Percentiles rank a stretch among this genome's conserved stretches.
These are phyloP conservation scores for Galerucella nymphaeae DNA, from an alignment of 2,888 invertebrate species.

Conservation along the genomic window DNA sequence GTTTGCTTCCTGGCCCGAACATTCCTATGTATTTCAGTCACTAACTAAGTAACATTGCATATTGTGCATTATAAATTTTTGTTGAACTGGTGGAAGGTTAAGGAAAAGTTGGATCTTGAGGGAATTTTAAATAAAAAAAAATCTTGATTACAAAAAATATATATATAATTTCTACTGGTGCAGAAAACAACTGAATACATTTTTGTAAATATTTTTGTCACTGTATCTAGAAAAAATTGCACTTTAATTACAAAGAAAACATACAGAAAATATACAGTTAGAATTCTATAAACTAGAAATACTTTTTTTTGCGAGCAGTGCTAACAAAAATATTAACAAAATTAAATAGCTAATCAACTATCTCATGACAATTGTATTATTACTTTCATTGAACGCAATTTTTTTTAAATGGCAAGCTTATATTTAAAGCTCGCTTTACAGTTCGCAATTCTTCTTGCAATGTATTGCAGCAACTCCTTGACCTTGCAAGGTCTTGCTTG, in stretches of 20 bases:
- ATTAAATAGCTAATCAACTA: conserved; percentile 28
- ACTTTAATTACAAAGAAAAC: conserved; percentile 54
- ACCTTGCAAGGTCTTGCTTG: too few species aligned
- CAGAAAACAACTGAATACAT: conserved; percentile 55
- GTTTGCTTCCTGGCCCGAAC: too few species aligned
- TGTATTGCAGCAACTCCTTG: too few species aligned
- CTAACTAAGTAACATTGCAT: too few species aligned
- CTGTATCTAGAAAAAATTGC: conserved; percentile 53
- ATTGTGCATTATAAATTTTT: too few species aligned
- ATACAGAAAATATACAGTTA: conserved; percentile 51
- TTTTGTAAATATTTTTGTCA: conserved; percentile 58
- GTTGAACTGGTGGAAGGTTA: not conserved
- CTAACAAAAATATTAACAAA: conserved; percentile 59
- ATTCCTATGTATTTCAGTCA: too few species aligned
- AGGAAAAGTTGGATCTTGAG: too few species aligned
- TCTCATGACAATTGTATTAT: conserved; percentile 2
- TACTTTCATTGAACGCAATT: not conserved
- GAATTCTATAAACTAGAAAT: conserved; percentile 48
- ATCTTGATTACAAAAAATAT: conserved; percentile 57
- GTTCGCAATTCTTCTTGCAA: too few species aligned
- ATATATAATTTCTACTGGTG: conserved; percentile 61
- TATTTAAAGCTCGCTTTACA: too few species aligned
- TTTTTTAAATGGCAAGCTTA: too few species aligned
- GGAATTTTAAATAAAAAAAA: conserved; percentile 45
- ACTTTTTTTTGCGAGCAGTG: conserved; percentile 39